Percentiles rank a stretch among this genome's conserved stretches.
phyloP scores from a whole-genome alignment of 2,113 vertebrate species.

The Bubo scandiacus region DNA sequence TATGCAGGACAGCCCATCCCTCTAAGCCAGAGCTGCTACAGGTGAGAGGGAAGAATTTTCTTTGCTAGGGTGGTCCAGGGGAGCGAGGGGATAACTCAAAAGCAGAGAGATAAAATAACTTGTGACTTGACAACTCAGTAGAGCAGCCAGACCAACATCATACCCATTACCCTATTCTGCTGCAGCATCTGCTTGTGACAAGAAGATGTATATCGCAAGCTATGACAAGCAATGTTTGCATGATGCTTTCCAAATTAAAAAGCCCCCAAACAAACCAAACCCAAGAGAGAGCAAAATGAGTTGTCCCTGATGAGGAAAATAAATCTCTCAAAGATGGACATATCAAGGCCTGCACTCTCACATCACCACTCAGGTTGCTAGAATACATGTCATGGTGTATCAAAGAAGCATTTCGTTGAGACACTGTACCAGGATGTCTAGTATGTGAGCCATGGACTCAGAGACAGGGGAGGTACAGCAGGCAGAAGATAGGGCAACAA shows the following conservation, averaged over 20 bases:
- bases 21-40: neutral
- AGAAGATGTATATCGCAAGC: neutral
- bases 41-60: neutral
- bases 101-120: neutral
- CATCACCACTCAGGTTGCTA: neutral
- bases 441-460: rapidly evolving
- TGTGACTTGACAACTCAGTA: neutral
- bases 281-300: neutral
- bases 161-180: neutral
- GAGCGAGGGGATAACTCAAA: neutral
- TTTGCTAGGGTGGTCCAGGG: neutral
- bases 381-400: neutral
- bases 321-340: neutral
- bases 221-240: neutral
- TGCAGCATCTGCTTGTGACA: neutral
- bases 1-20: neutral
- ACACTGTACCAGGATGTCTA: neutral
- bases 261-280: neutral
- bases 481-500: neutral
- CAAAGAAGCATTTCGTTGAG: neutral
- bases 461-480: neutral
- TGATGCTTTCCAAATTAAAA: neutral
- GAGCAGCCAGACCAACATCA: neutral
- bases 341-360: neutral
- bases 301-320: neutral